phyloP scores from a whole-genome alignment of 2,888 invertebrate species.

The Pseudococcus jackbeardsleyi region DNA sequence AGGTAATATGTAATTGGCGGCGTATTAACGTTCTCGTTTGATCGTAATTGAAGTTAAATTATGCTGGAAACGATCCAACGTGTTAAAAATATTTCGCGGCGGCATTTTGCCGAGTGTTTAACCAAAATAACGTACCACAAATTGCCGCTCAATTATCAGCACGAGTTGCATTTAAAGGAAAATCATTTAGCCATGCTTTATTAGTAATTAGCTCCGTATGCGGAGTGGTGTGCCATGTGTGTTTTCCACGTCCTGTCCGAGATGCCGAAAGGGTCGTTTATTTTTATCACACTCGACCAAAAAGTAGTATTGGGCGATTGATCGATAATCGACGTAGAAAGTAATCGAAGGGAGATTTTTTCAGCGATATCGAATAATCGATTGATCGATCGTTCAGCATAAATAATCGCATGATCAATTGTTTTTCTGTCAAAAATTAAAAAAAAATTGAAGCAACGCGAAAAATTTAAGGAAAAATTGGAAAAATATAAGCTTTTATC shows the following conservation, averaged over 20 bases:
- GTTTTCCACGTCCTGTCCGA: not conserved
- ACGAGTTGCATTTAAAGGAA: slow-evolving; percentile 51
- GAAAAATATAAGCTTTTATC: too few species aligned
- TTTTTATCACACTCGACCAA: not conserved
- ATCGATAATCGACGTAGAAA: too few species aligned
- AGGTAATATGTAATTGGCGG: slow-evolving; percentile 62
- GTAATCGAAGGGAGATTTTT: too few species aligned
- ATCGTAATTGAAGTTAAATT: slow-evolving; percentile 62
- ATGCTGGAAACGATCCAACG: slow-evolving; percentile 60
- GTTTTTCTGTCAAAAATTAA: too few species aligned
- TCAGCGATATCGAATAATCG: too few species aligned
- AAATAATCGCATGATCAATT: too few species aligned
- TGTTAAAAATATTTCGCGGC: slow-evolving; percentile 53
- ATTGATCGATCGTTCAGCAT: too few species aligned
- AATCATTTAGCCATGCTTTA: slow-evolving; percentile 39
- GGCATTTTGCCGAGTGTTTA: slow-evolving; percentile 50
- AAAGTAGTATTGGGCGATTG: not conserved
- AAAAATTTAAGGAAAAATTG: too few species aligned
- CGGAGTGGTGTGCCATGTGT: not conserved
- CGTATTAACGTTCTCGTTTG: slow-evolving; percentile 61
- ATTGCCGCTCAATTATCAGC: slow-evolving; percentile 56
- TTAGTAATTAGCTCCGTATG: not conserved
- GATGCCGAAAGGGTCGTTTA: not conserved
- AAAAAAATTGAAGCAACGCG: too few species aligned
- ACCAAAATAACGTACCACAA: slow-evolving; percentile 34